Percentiles rank a stretch among this genome's conserved stretches.
Evolutionary conservation across 2,797 vertebrate species (phyloP).

Genomic region (Malurus splendens): DNA sequence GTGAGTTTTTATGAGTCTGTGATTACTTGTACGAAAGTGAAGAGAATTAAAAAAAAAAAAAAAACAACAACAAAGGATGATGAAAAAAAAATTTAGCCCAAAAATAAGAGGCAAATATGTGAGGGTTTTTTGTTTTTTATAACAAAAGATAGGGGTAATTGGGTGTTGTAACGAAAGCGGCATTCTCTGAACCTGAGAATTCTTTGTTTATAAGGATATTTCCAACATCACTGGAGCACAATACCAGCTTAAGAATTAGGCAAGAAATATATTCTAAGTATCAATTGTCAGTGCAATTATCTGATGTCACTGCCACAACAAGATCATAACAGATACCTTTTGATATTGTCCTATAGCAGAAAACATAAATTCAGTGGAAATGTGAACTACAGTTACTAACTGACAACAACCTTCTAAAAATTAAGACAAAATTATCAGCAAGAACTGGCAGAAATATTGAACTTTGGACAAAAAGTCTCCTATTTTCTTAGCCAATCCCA

Average conservation of each 20-base stretch:
- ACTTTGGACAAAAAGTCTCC: not conserved
- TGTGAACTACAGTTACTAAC: not conserved
- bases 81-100: accelerated
- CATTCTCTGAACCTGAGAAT: not conserved
- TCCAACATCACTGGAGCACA: not conserved
- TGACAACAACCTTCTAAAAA: not conserved
- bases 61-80: not conserved
- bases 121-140: not conserved
- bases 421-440: not conserved
- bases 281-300: not conserved
- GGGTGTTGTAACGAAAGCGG: not conserved
- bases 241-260: not conserved
- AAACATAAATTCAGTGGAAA: not conserved
- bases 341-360: not conserved
- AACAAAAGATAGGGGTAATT: not conserved
- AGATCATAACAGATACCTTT: not conserved
- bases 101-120: not conserved
- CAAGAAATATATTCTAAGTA: not conserved
- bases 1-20: not conserved
- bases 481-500: not conserved
- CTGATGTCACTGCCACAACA: not conserved
- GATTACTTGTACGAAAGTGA: not conserved
- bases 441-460: not conserved
- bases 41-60: not conserved
- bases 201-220: not conserved